These are phyloP conservation scores for Helleia helle DNA, from an alignment of 2,888 invertebrate genomes.

Conservation along the genomic window DNA sequence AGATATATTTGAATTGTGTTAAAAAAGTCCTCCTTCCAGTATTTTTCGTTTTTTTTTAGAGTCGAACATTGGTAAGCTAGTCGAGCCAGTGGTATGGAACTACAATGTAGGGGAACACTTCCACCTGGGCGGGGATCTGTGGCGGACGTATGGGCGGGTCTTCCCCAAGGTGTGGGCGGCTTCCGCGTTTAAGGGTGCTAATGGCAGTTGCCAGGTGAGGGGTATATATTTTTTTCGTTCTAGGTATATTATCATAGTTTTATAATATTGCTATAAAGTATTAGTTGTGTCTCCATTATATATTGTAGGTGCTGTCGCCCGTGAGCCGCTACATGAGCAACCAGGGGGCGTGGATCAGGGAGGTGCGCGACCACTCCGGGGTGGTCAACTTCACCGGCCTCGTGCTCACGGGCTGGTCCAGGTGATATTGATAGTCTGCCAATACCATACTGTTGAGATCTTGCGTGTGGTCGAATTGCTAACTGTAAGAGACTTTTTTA, in stretches of 20 bases:
- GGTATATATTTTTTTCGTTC: too few species aligned
- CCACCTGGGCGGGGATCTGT: slow-evolving; percentile 58
- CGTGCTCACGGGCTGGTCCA: slow-evolving; percentile 83
- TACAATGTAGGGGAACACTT: slow-evolving; percentile 75
- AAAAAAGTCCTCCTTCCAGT: too few species aligned
- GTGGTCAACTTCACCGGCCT: slow-evolving; percentile 76
- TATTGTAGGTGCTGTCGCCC: slow-evolving; percentile 71
- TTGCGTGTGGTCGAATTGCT: too few species aligned
- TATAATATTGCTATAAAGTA: neutral
- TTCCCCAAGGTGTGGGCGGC: slow-evolving; percentile 86
- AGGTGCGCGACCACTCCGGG: slow-evolving; percentile 58
- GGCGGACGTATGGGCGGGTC: slow-evolving; percentile 77
- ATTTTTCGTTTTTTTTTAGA: slow-evolving; percentile 47
- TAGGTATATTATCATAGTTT: too few species aligned
- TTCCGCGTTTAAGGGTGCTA: slow-evolving; percentile 90
- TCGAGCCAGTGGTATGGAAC: slow-evolving; percentile 82
- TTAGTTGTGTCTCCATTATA: too few species aligned
- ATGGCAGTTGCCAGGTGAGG: slow-evolving; percentile 79
- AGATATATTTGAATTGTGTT: too few species aligned
- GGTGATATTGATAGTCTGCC: too few species aligned
- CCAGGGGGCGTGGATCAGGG: slow-evolving; percentile 81
- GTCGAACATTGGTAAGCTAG: slow-evolving; percentile 72
- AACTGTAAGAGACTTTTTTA: too few species aligned
- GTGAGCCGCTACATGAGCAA: slow-evolving; percentile 82
- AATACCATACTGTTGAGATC: too few species aligned